Evolutionary conservation across 2,113 vertebrate species (phyloP).

Genomic region (Callaeas wilsoni): DNA sequence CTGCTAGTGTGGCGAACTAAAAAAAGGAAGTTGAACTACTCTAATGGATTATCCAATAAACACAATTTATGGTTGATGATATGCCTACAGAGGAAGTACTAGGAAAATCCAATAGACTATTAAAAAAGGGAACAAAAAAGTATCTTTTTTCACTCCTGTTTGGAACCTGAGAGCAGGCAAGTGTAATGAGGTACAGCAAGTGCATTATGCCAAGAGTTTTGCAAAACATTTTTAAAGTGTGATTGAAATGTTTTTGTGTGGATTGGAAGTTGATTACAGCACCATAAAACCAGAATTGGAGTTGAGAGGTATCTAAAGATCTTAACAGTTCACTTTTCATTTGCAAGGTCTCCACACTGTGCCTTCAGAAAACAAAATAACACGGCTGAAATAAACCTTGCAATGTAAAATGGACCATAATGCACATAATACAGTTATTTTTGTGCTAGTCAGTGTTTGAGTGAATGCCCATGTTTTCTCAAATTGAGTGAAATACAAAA

Average conservation of each 20-base stretch:
- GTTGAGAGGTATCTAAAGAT: neutral
- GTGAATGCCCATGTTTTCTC: neutral
- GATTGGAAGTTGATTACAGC: neutral
- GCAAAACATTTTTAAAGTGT: neutral
- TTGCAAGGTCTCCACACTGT: neutral
- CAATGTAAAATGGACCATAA: neutral
- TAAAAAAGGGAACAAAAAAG: neutral
- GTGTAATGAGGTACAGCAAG: neutral
- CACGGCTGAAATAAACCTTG: neutral
- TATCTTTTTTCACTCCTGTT: neutral
- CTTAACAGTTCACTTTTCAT: neutral
- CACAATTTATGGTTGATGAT: neutral
- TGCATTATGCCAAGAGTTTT: neutral
- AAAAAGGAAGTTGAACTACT: neutral
- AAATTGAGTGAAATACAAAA: neutral
- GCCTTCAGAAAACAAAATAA: neutral
- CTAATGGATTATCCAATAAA: neutral
- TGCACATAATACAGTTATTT: neutral
- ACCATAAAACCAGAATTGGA: neutral
- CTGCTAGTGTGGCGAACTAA: neutral
- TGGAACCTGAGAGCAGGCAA: neutral
- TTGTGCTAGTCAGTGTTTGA: neutral
- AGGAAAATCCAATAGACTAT: neutral
- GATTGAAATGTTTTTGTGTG: neutral
- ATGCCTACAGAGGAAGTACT: neutral